phyloP scores from a whole-genome alignment of 2,888 invertebrate species.

The Drosophila longiperda region DNA sequence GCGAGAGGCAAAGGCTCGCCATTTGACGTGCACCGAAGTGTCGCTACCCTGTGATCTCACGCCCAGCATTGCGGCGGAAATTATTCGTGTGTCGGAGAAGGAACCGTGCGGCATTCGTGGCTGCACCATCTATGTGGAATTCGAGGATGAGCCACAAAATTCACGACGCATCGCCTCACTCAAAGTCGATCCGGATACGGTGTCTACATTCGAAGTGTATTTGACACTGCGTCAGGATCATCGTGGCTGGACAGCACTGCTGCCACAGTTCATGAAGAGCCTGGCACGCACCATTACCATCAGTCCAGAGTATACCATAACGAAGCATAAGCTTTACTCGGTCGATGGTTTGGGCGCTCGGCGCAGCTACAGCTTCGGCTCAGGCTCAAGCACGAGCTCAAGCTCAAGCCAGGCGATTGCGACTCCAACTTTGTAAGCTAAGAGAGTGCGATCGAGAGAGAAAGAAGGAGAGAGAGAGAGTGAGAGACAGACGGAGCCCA shows the following conservation, averaged over 20 bases:
- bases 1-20: conserved; percentile 82
- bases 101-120: conserved; percentile 82
- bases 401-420: conserved; percentile 71
- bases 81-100: conserved; percentile 81
- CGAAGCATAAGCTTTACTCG: conserved; percentile 82
- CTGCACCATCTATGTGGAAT: conserved; percentile 82
- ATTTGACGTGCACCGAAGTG: conserved; percentile 82
- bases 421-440: conserved; percentile 69
- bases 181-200: conserved; percentile 81
- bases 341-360: conserved; percentile 66
- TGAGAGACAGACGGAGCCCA: conserved; percentile 50
- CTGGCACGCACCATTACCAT: conserved; percentile 82
- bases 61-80: conserved; percentile 81
- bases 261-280: conserved; percentile 83
- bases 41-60: conserved; percentile 84
- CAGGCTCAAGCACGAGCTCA: conserved; percentile 47
- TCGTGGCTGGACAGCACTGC: conserved; percentile 81
- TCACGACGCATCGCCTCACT: conserved; percentile 82
- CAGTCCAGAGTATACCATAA: conserved; percentile 82
- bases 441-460: conserved; percentile 10
- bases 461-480: conserved; percentile 30
- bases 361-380: conserved; percentile 73
- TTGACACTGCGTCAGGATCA: conserved; percentile 82
- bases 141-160: conserved; percentile 82
- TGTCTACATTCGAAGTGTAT: conserved; percentile 82